These are phyloP conservation scores for Pseudomyrmex cubaensis DNA, from an alignment of 1,140 invertebrate species.

Conservation along the genomic window DNA sequence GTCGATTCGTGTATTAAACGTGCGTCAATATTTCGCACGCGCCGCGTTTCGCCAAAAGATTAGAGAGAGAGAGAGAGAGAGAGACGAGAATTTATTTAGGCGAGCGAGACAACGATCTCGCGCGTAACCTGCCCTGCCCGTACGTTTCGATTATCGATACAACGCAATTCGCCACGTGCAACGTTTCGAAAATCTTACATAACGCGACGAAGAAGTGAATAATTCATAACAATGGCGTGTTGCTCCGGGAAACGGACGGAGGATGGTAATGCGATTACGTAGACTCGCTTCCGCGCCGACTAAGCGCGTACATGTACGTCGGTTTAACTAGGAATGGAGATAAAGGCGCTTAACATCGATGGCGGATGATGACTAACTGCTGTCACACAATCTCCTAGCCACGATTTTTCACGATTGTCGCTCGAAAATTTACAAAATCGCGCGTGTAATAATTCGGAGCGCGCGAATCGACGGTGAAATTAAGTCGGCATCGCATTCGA, in stretches of 20 bases:
- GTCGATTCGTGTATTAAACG: too few species aligned
- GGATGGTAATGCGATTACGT: slow-evolving; percentile 18
- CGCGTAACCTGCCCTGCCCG: not conserved
- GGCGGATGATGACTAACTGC: slow-evolving; percentile 47
- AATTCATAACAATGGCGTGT: slow-evolving; percentile 25
- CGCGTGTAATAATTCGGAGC: not conserved
- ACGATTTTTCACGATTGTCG: not conserved
- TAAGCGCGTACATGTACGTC: not conserved
- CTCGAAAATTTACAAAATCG: not conserved
- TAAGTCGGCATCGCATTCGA: not conserved
- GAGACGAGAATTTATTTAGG: not conserved
- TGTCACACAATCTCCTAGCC: too few species aligned
- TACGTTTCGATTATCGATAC: slow-evolving; percentile 22
- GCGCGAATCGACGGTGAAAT: not conserved
- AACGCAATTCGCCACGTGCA: not conserved
- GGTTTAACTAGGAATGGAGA: slow-evolving; percentile 44
- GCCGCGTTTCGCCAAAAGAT: too few species aligned
- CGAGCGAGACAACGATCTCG: not conserved
- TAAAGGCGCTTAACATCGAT: slow-evolving; percentile 64
- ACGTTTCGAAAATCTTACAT: slow-evolving; percentile 24
- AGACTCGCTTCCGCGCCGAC: slow-evolving; percentile 43
- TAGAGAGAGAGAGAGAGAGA: not conserved
- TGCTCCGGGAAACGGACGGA: not conserved
- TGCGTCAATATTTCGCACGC: too few species aligned
- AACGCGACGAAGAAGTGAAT: slow-evolving; percentile 16